Base-by-base conservation (phyloP, 2,888 invertebrate species). In the Chrysolina americana region DNA sequence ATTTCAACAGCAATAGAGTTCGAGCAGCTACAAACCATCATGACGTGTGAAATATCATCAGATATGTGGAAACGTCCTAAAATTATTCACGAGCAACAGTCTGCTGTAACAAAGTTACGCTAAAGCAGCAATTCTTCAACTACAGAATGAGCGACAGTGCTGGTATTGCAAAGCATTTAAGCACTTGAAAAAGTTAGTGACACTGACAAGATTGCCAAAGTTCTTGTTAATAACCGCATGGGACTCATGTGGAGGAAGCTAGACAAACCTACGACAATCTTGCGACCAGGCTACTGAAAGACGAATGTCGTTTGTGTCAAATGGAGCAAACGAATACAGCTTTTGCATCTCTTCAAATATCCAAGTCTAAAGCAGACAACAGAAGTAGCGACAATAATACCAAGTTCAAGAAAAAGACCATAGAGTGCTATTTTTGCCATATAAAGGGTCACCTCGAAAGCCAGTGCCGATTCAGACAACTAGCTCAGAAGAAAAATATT, bases 231-330 rank as follows among this genome's bases (percentile, higher is more conserved):
- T 50, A 5, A 50, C 50, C 10, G 63, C 63, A 13, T 41, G 28
- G 63, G 17, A 36, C 15, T 63, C n/a, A 21, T 63, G n/a, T 36
- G n/a, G 63, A 63, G 9, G 63, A 63, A 63, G 10, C 28, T 10
- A 63, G 17, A n/a, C 41, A 63, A 15, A 63, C 63, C 11, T 21
- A n/a, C n/a, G 1, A 63, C 9, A 41, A 63, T 63, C 41, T 41
- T 2, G 41, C 63, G 9, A 36, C 41, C 13, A 21, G 41, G 15
- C 36, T 63, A 28, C 36, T 63, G 0, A 63, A 23, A 63, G 63
- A 63, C 23, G 63, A 63, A 63, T 15, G 23, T 9, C 41, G 23
- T 11, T n/a, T n/a, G n/a, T n/a, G n/a, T n/a, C n/a, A n/a, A n/a
- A n/a, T n/a, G n/a, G n/a, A n/a, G n/a, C 8, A 41, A 41, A 41